A percentile compares a stretch with the other conserved stretches of the same genome.
phyloP scores from a whole-genome alignment of 2,888 invertebrate species.

The Drepanosiphum platanoidis region DNA sequence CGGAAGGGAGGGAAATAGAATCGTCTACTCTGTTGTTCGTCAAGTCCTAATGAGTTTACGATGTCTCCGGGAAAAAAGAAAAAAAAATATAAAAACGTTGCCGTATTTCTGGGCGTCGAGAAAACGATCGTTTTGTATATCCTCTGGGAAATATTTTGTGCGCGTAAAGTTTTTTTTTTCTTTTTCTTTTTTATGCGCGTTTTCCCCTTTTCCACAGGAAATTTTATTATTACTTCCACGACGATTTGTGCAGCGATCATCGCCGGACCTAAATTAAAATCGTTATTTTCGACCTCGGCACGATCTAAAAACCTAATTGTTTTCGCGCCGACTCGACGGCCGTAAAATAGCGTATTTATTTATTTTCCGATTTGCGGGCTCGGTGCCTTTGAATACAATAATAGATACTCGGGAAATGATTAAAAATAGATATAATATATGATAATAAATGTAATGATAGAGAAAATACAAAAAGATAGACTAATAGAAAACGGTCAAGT shows the following conservation, averaged over 20 bases:
- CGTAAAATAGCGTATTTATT: too few species aligned
- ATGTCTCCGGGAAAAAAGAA: too few species aligned
- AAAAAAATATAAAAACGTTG: too few species aligned
- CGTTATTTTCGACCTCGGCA: not conserved
- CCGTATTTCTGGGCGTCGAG: not conserved
- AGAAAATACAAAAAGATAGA: too few species aligned
- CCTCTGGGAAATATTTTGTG: not conserved
- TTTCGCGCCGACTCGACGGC: too few species aligned
- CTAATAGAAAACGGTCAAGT: too few species aligned
- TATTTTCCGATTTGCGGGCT: too few species aligned
- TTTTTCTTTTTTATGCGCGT: not conserved
- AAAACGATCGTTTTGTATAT: not conserved
- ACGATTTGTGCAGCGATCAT: not conserved
- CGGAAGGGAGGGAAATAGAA: not conserved
- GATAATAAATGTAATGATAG: too few species aligned
- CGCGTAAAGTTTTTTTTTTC: not conserved
- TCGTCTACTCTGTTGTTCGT: not conserved
- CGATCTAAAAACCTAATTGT: not conserved
- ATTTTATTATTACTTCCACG: not conserved
- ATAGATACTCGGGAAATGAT: too few species aligned
- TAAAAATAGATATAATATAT: too few species aligned
- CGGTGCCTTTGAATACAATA: too few species aligned
- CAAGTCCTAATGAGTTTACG: not conserved
- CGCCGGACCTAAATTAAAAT: not conserved
- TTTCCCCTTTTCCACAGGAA: not conserved